Conservation (phyloP, 2,888 invertebrate genomes). For the Drosophila pseudotakahashii region DNA sequence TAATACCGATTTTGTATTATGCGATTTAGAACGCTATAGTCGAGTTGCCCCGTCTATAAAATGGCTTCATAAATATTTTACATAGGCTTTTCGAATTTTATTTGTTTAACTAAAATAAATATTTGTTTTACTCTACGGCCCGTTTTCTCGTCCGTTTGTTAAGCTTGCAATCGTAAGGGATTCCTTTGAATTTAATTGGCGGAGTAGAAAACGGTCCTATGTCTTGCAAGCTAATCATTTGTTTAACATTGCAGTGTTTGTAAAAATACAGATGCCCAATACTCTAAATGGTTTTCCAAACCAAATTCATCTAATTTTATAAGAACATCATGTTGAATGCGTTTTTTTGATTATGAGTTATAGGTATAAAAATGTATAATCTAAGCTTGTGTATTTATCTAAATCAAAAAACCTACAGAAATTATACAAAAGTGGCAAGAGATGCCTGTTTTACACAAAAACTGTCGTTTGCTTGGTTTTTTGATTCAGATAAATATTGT, state of each 20-base stretch:
- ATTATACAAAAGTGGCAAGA: neutral
- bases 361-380: neutral
- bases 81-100: neutral
- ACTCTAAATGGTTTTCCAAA: neutral
- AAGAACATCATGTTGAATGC: neutral
- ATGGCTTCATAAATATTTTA: too few species aligned
- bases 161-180: too few species aligned
- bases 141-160: too few species aligned
- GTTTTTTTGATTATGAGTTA: too few species aligned
- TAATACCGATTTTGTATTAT: too few species aligned
- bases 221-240: too few species aligned
- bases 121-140: neutral
- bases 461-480: neutral
- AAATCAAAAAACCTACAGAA: neutral
- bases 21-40: too few species aligned
- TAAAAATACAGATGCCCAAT: neutral
- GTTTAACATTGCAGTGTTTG: too few species aligned
- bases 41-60: too few species aligned
- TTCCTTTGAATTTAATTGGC: too few species aligned
- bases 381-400: neutral
- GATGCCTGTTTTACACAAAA: neutral
- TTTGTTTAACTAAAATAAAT: neutral
- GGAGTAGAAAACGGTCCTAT: too few species aligned
- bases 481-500: neutral
- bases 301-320: neutral